Percentiles rank a stretch among this genome's conserved stretches.
phyloP scores from a whole-genome alignment of 2,113 vertebrate genomes.

The Lepidothrix coronata region DNA sequence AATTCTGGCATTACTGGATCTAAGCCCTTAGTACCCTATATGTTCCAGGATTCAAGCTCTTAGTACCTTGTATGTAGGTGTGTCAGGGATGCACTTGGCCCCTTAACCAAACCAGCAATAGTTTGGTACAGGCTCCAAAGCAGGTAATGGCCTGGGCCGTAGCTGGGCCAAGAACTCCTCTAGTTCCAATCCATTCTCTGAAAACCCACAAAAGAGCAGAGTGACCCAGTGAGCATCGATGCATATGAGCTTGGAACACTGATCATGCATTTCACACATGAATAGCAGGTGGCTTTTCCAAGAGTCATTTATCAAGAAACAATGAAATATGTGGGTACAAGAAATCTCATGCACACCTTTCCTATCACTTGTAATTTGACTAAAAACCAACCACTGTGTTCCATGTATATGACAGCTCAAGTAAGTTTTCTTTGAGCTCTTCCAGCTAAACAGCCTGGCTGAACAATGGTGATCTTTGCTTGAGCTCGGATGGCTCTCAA shows the following conservation, averaged over 20 bases:
- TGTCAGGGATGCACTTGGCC: rapidly evolving
- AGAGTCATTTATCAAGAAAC: background rate
- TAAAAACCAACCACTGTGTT: background rate
- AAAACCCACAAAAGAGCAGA: background rate
- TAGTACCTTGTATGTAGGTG: constrained; percentile 48
- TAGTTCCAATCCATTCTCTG: background rate
- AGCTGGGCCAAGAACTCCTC: background rate
- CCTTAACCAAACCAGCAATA: background rate
- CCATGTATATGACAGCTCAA: background rate
- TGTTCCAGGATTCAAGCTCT: constrained; percentile 9
- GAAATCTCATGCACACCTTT: background rate
- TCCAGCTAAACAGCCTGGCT: background rate
- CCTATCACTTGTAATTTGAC: background rate
- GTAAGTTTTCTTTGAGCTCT: background rate
- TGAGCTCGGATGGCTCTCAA: background rate
- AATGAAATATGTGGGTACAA: background rate
- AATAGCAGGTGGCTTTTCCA: background rate
- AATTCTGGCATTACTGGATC: constrained; percentile 58
- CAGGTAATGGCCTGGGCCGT: background rate
- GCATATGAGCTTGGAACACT: background rate
- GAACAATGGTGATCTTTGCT: background rate
- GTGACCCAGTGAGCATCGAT: background rate
- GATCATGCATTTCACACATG: background rate
- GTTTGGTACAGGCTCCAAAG: background rate
- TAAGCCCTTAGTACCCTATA: constrained; percentile 55